Evolutionary conservation across 1,140 invertebrate genomes (phyloP), one percentile per base, ranked within the genome.

Genomic region (Anastrepha obliqua): DNA sequence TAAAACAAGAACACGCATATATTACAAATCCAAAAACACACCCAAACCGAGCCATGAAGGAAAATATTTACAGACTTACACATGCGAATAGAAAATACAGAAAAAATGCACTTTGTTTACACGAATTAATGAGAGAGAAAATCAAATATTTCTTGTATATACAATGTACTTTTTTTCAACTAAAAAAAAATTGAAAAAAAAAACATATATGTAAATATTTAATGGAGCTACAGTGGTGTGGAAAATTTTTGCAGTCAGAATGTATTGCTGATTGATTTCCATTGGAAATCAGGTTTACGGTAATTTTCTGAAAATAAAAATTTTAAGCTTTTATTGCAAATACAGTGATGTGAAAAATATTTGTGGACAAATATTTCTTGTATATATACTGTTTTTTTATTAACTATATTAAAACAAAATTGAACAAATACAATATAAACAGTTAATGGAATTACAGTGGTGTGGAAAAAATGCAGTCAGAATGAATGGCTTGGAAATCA

Each of bases 41-140:
- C 29, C 15, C 29, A n/a, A 47, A 47, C 13, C 67, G 42, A 17
- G 7, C 2, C 42, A 74, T 44, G 67, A 17, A 44, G 0, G 9
- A 55, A 55, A 55, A n/a, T 47, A 74, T n/a, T 42, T 44, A 74
- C 67, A 47, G 5, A 74, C 42, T 11, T 29, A 20, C 5, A 81
- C 51, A 20, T 55, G 20, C 11, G n/a, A 5, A 67, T 8, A 67
- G 20, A 3, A 39, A 7, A 81, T n/a, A 55, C 11, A 29, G 29
- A 42, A 55, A 81, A 78, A 20, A 0, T 1, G 13, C 11, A 29
- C 8, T 55, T 58, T 81, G 74, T 81, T 81, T 81, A 81, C 74
- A 55, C 47, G 47, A 81, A 55, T 81, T 55, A 81, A 58, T 81
- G 47, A 58, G 74, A 81, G 74, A 81, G 74, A 81, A 81, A 81